Conservation (phyloP, 2,888 invertebrate genomes). For the Drosophila nigricruria region DNA sequence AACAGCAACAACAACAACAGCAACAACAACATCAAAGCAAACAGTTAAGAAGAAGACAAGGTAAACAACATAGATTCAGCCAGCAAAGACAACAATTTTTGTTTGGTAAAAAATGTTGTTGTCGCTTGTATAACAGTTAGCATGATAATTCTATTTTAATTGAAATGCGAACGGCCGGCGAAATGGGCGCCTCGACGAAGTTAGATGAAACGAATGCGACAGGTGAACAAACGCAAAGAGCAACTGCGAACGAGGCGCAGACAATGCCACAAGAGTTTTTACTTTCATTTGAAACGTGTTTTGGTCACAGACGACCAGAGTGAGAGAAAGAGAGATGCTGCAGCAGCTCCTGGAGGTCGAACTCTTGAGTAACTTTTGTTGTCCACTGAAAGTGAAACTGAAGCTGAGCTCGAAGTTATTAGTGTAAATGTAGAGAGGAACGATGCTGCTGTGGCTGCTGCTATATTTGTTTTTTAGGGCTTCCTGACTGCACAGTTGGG, state of each 20-base stretch:
- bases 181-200: conserved; percentile 24
- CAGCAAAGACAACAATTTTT: conserved; percentile 35
- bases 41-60: conserved; percentile 50
- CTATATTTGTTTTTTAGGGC: conserved; percentile 31
- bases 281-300: conserved; percentile 84
- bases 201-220: conserved; percentile 42
- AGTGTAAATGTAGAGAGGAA: not conserved
- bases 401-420: conserved; percentile 6
- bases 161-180: conserved; percentile 49
- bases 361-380: conserved; percentile 66
- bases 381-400: conserved; percentile 74
- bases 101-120: conserved; percentile 5
- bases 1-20: conserved; percentile 11
- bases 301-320: conserved; percentile 47
- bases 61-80: conserved; percentile 53
- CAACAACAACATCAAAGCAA: conserved; percentile 14
- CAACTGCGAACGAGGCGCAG: conserved; percentile 29
- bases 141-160: conserved; percentile 71
- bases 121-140: conserved; percentile 52
- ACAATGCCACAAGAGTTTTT: conserved; percentile 80
- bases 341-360: conserved; percentile 39
- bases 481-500: conserved; percentile 28
- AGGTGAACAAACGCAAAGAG: conserved; percentile 70
- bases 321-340: not conserved
- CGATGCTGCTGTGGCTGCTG: conserved; percentile 4